Conservation (phyloP, 2,888 invertebrate genomes). For the Ormyrus nitidulus region DNA sequence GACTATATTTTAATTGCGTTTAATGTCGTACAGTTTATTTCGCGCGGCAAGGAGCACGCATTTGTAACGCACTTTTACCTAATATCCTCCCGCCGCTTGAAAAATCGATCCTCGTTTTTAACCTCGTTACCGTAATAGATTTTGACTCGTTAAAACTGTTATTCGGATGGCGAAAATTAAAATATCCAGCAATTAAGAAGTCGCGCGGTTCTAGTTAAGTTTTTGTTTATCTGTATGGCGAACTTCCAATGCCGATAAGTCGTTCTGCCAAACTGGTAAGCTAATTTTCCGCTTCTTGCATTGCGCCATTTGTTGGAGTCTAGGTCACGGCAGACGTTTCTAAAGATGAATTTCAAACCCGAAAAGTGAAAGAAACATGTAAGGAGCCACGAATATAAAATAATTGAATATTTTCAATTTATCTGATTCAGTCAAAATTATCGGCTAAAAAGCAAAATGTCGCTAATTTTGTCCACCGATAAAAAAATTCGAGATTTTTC, state of each 20-base stretch:
- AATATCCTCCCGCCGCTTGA: background rate
- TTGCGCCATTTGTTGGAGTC: constrained; percentile 44
- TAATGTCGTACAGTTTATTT: background rate
- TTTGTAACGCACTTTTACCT: constrained; percentile 16
- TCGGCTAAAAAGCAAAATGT: no score
- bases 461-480: no score
- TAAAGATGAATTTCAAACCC: background rate
- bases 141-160: constrained; percentile 1
- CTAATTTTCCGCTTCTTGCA: constrained; percentile 63
- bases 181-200: background rate
- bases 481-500: no score
- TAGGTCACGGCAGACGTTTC: constrained; percentile 22
- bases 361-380: background rate
- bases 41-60: background rate
- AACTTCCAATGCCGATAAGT: constrained; percentile 57
- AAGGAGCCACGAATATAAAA: background rate
- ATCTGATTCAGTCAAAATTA: no score
- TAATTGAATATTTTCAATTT: background rate
- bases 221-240: constrained; percentile 41
- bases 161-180: background rate
- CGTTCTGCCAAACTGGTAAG: constrained; percentile 59
- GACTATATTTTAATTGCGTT: constrained; percentile 52
- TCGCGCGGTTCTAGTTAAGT: constrained; percentile 33
- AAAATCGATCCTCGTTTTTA: constrained; percentile 19
- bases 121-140: constrained; percentile 5